These are phyloP conservation scores for Eupsilia transversa DNA, from an alignment of 2,888 invertebrate species.

Conservation along the genomic window DNA sequence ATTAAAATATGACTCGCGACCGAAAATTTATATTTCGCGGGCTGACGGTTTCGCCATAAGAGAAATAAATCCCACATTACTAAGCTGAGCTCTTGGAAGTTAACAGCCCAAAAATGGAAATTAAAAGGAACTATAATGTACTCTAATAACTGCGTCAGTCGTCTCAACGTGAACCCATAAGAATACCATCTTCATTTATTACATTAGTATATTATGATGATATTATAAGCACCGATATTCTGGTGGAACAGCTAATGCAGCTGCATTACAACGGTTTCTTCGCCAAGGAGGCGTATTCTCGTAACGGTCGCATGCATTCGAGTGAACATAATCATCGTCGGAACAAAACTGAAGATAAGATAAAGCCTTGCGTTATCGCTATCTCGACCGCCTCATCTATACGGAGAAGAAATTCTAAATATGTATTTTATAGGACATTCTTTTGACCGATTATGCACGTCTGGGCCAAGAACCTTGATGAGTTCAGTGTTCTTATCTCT, in stretches of 20 bases:
- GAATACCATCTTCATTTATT: slow-evolving; percentile 56
- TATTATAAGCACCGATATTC: slow-evolving; percentile 59
- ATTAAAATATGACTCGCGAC: too few species aligned
- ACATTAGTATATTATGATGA: slow-evolving; percentile 63
- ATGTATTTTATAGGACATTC: slow-evolving; percentile 18
- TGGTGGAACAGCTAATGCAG: slow-evolving; percentile 42
- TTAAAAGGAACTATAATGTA: too few species aligned
- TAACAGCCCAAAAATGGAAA: not conserved
- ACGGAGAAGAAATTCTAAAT: slow-evolving; percentile 45
- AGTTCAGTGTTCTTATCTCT: slow-evolving; percentile 26
- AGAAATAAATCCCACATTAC: not conserved
- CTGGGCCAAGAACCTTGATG: not conserved
- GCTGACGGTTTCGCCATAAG: too few species aligned
- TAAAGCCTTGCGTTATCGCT: slow-evolving; percentile 69
- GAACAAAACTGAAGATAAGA: slow-evolving; percentile 73
- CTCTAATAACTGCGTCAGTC: not conserved
- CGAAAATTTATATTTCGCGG: too few species aligned
- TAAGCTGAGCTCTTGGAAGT: slow-evolving; percentile 8
- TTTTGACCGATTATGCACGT: slow-evolving; percentile 9
- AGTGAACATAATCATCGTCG: slow-evolving; percentile 55
- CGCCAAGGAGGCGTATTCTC: slow-evolving; percentile 54
- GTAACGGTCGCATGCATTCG: slow-evolving; percentile 56
- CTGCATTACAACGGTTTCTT: slow-evolving; percentile 68
- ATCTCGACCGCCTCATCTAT: slow-evolving; percentile 58
- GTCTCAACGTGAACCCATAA: slow-evolving; percentile 49